These are phyloP conservation scores for Morone chrysops DNA, from an alignment of 2,113 vertebrate species.

Conservation along the genomic window DNA sequence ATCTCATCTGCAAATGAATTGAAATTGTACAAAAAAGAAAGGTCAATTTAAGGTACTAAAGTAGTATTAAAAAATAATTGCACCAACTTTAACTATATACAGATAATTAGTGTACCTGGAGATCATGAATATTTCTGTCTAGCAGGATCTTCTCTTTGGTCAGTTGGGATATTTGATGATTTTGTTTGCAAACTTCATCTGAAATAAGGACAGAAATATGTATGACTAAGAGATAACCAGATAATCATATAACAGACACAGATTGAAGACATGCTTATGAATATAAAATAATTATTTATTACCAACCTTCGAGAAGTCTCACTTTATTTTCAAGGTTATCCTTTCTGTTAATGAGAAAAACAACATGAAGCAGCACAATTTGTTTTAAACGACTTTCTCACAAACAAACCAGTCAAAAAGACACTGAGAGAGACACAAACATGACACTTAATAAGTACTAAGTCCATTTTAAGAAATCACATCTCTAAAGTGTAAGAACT, in stretches of 20 bases:
- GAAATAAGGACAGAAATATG: conserved; percentile 26
- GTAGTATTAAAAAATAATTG: background rate
- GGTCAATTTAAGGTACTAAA: background rate
- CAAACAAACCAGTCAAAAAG: background rate
- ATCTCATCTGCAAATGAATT: conserved; percentile 83
- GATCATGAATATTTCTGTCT: conserved; percentile 85
- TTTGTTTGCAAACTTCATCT: conserved; percentile 89
- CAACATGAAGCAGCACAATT: background rate
- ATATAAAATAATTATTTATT: background rate
- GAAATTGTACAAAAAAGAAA: conserved; percentile 4
- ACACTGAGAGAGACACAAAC: background rate
- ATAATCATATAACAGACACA: background rate
- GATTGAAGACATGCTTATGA: background rate
- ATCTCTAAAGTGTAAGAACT: conserved; percentile 61
- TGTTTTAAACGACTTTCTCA: background rate
- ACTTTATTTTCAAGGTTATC: conserved; percentile 91
- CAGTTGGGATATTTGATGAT: conserved; percentile 85
- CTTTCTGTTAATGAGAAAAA: conserved; percentile 84
- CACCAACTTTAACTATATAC: background rate
- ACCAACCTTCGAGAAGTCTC: conserved; percentile 90
- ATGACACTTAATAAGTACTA: background rate
- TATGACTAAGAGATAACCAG: background rate
- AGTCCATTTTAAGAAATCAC: background rate
- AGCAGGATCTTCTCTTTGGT: conserved; percentile 88
- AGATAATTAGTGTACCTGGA: conserved; percentile 84